A percentile compares a stretch with the other conserved stretches of the same genome.
Evolutionary conservation across 2,797 vertebrate species (phyloP).

Genomic region (Chelon auratus): DNA sequence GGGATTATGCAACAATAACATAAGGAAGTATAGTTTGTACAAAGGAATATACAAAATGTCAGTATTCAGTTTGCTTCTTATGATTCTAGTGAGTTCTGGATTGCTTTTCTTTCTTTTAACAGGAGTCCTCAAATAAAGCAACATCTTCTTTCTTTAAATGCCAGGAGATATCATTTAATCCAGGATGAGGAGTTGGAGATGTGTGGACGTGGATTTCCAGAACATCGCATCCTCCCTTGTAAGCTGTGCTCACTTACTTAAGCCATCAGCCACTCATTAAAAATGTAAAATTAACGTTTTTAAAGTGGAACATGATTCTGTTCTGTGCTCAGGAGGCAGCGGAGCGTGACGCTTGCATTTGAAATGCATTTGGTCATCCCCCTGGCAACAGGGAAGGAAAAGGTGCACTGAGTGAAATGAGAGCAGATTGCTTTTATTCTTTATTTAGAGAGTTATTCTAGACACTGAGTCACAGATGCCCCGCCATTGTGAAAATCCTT

Average conservation of each 20-base stretch:
- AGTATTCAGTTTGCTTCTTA: background rate
- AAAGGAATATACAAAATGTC: background rate
- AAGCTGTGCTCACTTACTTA: slow-evolving; percentile 73
- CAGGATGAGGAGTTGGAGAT: slow-evolving; percentile 28
- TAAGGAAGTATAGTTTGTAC: background rate
- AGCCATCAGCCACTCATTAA: slow-evolving; percentile 80
- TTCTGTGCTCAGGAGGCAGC: slow-evolving; percentile 81
- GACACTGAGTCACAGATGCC: slow-evolving; percentile 70
- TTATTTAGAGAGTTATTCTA: slow-evolving; percentile 83
- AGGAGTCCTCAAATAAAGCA: slow-evolving; percentile 3
- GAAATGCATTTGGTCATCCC: slow-evolving; percentile 88
- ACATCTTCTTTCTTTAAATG: slow-evolving; percentile 5
- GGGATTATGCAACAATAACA: slow-evolving; percentile 2
- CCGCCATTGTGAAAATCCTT: slow-evolving; percentile 55
- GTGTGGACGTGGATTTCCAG: slow-evolving; percentile 47
- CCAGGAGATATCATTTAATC: slow-evolving; percentile 26
- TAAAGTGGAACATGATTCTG: slow-evolving; percentile 80
- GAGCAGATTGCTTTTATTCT: slow-evolving; percentile 79
- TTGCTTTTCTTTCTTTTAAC: slow-evolving; percentile 19
- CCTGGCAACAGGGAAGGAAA: slow-evolving; percentile 83
- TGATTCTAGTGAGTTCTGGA: background rate
- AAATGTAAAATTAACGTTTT: slow-evolving; percentile 85
- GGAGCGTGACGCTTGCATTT: slow-evolving; percentile 84
- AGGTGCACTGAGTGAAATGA: slow-evolving; percentile 81
- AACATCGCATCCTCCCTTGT: slow-evolving; percentile 61